Evolutionary conservation across 2,888 invertebrate genomes (phyloP).

Genomic region (Thyatira batis): DNA sequence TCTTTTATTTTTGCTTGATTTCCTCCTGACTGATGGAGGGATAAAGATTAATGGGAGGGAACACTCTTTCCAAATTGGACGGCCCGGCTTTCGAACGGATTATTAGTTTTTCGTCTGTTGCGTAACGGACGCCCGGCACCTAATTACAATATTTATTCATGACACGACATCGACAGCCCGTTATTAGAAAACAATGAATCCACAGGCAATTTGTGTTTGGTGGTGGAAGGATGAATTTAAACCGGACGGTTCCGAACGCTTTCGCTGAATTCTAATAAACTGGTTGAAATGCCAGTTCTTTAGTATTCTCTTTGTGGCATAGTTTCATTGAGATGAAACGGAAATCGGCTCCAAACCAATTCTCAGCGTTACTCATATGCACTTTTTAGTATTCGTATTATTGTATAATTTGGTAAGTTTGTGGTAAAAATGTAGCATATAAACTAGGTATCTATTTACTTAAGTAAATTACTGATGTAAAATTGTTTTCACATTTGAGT

Average conservation of each 20-base stretch:
- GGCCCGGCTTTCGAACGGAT: constrained; percentile 41
- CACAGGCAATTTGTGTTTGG: constrained; percentile 43
- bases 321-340: not conserved
- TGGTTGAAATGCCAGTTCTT: constrained; percentile 1
- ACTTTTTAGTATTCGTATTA: not conserved
- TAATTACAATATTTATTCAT: constrained; percentile 58
- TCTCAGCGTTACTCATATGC: not conserved
- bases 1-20: constrained; percentile 44
- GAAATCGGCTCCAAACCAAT: not conserved
- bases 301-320: not conserved
- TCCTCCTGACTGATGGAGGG: constrained; percentile 52
- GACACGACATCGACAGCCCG: constrained; percentile 25
- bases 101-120: constrained; percentile 59
- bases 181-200: constrained; percentile 49
- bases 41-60: constrained; percentile 63
- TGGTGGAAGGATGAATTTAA: constrained; percentile 29
- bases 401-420: not conserved
- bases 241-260: constrained; percentile 18
- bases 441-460: too few relatives aligned
- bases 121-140: constrained; percentile 20
- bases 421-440: too few relatives aligned
- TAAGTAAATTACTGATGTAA: too few relatives aligned
- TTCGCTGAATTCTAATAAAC: constrained; percentile 25
- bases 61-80: constrained; percentile 65
- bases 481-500: too few relatives aligned